These are phyloP conservation scores for Yponomeuta sedellus DNA, from an alignment of 2,888 invertebrate species.

Conservation along the genomic window DNA sequence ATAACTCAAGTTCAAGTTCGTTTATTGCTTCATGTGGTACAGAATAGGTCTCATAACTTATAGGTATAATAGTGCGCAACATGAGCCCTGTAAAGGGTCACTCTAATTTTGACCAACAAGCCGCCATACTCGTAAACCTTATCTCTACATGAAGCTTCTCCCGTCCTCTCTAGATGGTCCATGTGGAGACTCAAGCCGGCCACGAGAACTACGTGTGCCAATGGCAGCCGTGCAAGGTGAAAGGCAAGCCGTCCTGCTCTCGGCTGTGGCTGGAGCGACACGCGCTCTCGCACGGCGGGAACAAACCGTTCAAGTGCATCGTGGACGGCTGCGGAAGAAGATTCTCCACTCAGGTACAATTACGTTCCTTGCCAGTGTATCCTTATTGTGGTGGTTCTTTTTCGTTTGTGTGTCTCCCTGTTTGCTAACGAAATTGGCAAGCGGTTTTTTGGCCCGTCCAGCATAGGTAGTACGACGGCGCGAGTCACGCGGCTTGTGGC, in stretches of 20 bases:
- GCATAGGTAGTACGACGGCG: no score
- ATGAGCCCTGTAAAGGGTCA: no score
- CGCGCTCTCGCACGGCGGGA: slow-evolving; percentile 92
- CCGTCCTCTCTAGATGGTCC: slow-evolving; percentile 79
- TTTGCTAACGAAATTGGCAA: no score
- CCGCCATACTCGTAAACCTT: no score
- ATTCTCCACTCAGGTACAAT: slow-evolving; percentile 89
- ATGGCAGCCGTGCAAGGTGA: slow-evolving; percentile 97
- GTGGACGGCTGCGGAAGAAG: slow-evolving; percentile 94
- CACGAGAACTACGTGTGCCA: slow-evolving; percentile 91
- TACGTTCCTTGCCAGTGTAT: slow-evolving; percentile 32
- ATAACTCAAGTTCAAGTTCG: no score
- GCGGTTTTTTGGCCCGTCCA: no score
- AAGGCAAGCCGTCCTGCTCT: slow-evolving; percentile 93
- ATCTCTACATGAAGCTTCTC: background rate
- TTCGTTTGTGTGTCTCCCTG: background rate
- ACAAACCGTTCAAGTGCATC: slow-evolving; percentile 96
- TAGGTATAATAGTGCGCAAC: no score
- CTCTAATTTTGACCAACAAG: no score
- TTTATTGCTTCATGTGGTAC: no score
- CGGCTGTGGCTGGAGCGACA: slow-evolving; percentile 95
- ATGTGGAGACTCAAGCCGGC: slow-evolving; percentile 90
- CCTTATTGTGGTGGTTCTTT: background rate
- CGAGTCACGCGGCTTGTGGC: no score
- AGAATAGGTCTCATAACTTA: no score